Evolutionary conservation across 2,797 vertebrate species (phyloP), one percentile per base, ranked within the genome.

Genomic region (Acanthiza pusilla): DNA sequence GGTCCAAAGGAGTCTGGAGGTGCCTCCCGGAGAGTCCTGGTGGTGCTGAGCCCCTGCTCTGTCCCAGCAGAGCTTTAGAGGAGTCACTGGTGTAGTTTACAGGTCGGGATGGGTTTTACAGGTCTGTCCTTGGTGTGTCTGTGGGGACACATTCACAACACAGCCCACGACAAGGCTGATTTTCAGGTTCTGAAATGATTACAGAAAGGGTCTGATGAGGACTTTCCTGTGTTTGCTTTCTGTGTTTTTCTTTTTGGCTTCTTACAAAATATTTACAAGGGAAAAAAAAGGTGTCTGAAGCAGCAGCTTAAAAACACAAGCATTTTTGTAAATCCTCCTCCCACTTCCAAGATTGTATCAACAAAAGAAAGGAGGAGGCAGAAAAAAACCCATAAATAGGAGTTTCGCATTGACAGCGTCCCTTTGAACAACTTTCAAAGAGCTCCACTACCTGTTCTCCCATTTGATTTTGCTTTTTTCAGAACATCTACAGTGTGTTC

Each of bases 391-490:
- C 73, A 88, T 82, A 96, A 96, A 92, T 40, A 85, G 71, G 60
- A 91, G 82, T 71, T 88, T 62, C 30, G 6, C 66, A 67, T n/a
- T 65, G 91, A 93, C 75, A 55, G 74, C n/a, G 60, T 22, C 72
- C 61, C 94, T 96, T 96, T 96, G 96, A 95, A 96, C 42, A 30
- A 48, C 60, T 95, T 97, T 96, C 93, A 96, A 96, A 97, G 94
- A 68, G 86, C 88, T 68, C 77, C 63, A 27, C 74, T 78, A 75
- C 78, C 65, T 51, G 51, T 9, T 78, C 62, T 81, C 42, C 62
- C 47, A 78, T 91, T 86, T 89, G 85, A 91, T 96, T 92, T 82
- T 38, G 47, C 4, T 79, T 61, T 86, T 86, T 45, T 58, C 30
- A 30, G 67, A 45, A 1, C 36, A 40, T 74, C 71, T 77, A 26